Percentiles rank a stretch among this genome's conserved stretches.
Conservation (phyloP, 2,113 vertebrate genomes). For the Procavia capensis region DNA sequence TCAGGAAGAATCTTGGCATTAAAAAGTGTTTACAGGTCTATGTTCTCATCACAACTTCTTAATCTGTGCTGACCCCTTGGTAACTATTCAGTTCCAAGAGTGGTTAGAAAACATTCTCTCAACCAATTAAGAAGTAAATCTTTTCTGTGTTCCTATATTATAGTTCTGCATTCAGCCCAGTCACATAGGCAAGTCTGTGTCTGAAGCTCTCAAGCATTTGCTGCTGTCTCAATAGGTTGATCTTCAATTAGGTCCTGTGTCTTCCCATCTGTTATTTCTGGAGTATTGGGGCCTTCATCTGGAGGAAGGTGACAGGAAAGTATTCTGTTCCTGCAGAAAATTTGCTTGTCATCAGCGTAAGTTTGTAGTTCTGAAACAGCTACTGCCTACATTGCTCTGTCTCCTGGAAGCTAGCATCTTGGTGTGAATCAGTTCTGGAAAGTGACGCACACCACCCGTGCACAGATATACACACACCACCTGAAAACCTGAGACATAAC, state of each 20-base stretch:
- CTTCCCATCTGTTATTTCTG: slow-evolving; percentile 64
- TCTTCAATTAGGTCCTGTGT: slow-evolving; percentile 51
- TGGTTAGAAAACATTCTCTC: neutral
- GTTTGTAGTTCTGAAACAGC: slow-evolving; percentile 35
- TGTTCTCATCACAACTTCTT: neutral
- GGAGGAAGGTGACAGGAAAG: slow-evolving; percentile 71
- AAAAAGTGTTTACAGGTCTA: neutral
- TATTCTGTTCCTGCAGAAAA: slow-evolving; percentile 69
- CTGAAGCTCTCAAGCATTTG: slow-evolving; percentile 5
- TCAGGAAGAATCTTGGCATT: neutral
- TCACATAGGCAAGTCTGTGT: neutral
- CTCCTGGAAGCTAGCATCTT: slow-evolving; percentile 58
- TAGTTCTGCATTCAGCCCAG: neutral
- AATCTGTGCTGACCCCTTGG: neutral
- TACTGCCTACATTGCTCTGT: slow-evolving; percentile 61
- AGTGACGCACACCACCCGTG: slow-evolving; percentile 36
- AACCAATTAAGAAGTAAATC: neutral
- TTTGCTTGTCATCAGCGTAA: slow-evolving; percentile 65
- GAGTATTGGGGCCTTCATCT: slow-evolving; percentile 66
- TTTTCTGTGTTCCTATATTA: neutral
- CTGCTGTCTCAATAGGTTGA: slow-evolving; percentile 49
- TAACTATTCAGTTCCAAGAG: neutral
- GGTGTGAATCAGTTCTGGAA: slow-evolving; percentile 67
- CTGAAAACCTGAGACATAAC: slow-evolving; percentile 3
- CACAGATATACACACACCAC: neutral